Percentiles rank a stretch among this genome's conserved stretches.
phyloP scores from a whole-genome alignment of 2,113 vertebrate species.

The Sphaerodactylus townsendi region DNA sequence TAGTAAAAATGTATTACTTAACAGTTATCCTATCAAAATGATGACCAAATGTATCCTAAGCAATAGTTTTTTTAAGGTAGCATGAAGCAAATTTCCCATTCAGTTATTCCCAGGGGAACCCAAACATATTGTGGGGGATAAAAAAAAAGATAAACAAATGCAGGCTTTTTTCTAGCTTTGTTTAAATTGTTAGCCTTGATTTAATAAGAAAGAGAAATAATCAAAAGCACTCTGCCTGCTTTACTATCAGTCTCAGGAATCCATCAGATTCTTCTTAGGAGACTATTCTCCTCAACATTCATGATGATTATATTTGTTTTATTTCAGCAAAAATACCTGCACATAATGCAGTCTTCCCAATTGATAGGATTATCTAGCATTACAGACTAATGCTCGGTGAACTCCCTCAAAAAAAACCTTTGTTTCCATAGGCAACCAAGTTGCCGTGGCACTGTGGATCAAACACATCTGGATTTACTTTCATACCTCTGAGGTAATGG shows the following conservation, averaged over 20 bases:
- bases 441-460: conserved; percentile 48
- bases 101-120: conserved; percentile 17
- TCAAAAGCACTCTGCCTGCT: neutral
- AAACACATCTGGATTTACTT: conserved; percentile 60
- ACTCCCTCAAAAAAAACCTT: conserved; percentile 52
- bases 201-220: conserved; percentile 10
- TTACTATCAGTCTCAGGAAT: neutral
- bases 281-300: neutral
- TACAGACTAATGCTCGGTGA: neutral
- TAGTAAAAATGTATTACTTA: neutral
- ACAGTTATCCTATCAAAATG: conserved; percentile 13
- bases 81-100: conserved; percentile 41
- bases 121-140: neutral
- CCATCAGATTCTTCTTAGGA: neutral
- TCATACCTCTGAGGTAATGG: conserved; percentile 66
- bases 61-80: conserved; percentile 44
- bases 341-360: conserved; percentile 22
- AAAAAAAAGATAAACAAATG: neutral
- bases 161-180: neutral
- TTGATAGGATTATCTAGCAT: conserved; percentile 29
- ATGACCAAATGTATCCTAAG: conserved; percentile 38
- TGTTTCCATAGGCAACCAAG: conserved; percentile 73
- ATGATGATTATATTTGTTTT: neutral
- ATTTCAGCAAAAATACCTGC: conserved; percentile 18
- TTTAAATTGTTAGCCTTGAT: conserved; percentile 15